Base-by-base conservation (phyloP, 2,113 vertebrate species). In the Phyllostomus discolor region DNA sequence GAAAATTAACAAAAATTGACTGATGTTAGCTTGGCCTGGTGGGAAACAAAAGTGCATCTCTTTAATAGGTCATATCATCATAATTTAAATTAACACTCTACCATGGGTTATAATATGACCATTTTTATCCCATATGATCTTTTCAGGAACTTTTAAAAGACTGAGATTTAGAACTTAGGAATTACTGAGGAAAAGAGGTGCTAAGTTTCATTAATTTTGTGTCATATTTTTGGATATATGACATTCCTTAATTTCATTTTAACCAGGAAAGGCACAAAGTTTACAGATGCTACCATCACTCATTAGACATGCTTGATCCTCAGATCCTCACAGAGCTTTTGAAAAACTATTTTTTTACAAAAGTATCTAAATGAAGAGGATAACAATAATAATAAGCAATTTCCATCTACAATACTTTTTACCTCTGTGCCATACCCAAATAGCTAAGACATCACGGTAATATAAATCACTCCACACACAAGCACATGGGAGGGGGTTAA, bases 1-100 rank as follows among this genome's bases (percentile, higher is more conserved):
- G 87, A 97, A 95, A 90, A 91, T 54, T 33, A 90, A 96, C 90
- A 97, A 97, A 94, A 96, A 95, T 80, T 80, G 86, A 96, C 92
- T 94, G 95, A 89, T 96, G 94, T 96, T 93, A 95, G 80, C 57
- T 38, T 81, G 20, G 82, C 67, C 93, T 93, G 31, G 35, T 95
- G 91, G 86, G 64, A 98, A 52, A 95, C 19, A 66, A 96, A 35
- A 95, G 35, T 91, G 41, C 59, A 94, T 95, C 91, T 96, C 87
- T 96, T 96, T 97, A 97, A 96, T 97, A 97, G 95, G 97, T 97
- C 93, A 97, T 96, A 97, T 97, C 97, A 97, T 92, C 95, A 97
- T 98, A 97, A 97, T 97, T 96, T 97, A 97, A 97, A 97, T 97
- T 87, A 97, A 95, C 91, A 35, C 89, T 95, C 87, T 94, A 94